phyloP scores from a whole-genome alignment of 2,888 invertebrate genomes.

The Ennomos quercinarius region DNA sequence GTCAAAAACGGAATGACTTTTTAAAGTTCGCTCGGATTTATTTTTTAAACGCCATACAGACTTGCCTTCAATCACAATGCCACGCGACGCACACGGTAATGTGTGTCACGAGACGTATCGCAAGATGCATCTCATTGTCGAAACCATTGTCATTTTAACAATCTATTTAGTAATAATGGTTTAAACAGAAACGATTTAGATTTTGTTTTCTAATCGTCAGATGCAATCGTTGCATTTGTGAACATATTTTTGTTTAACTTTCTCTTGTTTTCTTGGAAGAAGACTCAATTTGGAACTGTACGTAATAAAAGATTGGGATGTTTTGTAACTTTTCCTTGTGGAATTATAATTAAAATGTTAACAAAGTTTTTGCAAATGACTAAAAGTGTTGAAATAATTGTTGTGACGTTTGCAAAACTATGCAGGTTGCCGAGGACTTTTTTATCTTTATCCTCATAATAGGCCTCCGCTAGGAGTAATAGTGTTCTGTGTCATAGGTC shows the following conservation, averaged over 20 bases:
- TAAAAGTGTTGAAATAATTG: too few relatives aligned
- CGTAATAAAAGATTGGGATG: slow-evolving; percentile 2
- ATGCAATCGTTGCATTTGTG: slow-evolving; percentile 32
- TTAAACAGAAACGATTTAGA: slow-evolving; percentile 24
- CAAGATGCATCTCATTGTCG: slow-evolving; percentile 66
- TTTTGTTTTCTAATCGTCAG: slow-evolving; percentile 18
- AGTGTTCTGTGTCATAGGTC: too few relatives aligned
- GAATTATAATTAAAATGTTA: too few relatives aligned
- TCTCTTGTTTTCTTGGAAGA: slow-evolving; percentile 21
- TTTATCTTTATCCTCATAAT: too few relatives aligned
- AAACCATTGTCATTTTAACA: slow-evolving; percentile 37
- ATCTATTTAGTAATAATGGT: slow-evolving; percentile 28
- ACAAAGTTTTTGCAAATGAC: too few relatives aligned
- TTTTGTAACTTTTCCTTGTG: slow-evolving; percentile 16
- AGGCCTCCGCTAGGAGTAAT: too few relatives aligned
- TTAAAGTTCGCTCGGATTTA: slow-evolving; percentile 59
- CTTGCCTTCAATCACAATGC: slow-evolving; percentile 59
- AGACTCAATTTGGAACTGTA: slow-evolving; percentile 4
- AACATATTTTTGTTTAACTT: slow-evolving; percentile 16
- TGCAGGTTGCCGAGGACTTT: too few relatives aligned
- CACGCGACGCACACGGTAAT: slow-evolving; percentile 60
- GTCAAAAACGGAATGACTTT: slow-evolving; percentile 69
- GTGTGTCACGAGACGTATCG: slow-evolving; percentile 73
- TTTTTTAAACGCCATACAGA: slow-evolving; percentile 59
- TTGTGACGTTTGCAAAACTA: too few relatives aligned